These are phyloP conservation scores for Spilarctia lutea DNA, from an alignment of 2,888 invertebrate species.

Conservation along the genomic window DNA sequence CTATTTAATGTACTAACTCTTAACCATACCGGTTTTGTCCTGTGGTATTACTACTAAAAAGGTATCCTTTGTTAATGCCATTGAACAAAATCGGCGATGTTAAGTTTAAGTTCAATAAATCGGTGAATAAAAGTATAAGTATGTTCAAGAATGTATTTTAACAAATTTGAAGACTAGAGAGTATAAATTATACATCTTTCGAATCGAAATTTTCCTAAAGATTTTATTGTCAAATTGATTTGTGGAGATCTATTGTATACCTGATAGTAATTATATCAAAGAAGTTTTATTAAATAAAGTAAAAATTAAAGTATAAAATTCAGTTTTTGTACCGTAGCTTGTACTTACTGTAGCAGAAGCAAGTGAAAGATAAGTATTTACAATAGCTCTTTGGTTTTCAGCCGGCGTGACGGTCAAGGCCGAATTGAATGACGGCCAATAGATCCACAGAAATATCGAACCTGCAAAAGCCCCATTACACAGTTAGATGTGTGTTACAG, in stretches of 20 bases:
- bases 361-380: conserved; percentile 97
- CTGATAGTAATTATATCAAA: background rate
- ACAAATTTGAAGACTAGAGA: too few species aligned
- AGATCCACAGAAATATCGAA: conserved; percentile 97
- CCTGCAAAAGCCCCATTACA: conserved; percentile 83
- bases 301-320: background rate
- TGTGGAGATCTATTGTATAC: too few species aligned
- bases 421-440: conserved; percentile 99
- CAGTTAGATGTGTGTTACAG: background rate
- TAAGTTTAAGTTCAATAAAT: too few species aligned
- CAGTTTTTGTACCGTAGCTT: background rate
- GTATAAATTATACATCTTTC: too few species aligned
- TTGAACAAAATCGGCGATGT: too few species aligned
- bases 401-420: conserved; percentile 90
- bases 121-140: too few species aligned
- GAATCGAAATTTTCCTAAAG: too few species aligned
- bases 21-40: too few species aligned
- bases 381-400: conserved; percentile 93
- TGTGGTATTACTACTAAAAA: too few species aligned
- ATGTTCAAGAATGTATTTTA: too few species aligned
- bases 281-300: background rate
- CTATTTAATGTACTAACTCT: too few species aligned
- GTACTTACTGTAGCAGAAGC: conserved; percentile 88
- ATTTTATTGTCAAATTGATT: background rate
- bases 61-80: too few species aligned